Percentiles rank a stretch among this genome's conserved stretches.
Conservation (phyloP, 1,140 invertebrate genomes). For the Neocloeon triangulifer region DNA sequence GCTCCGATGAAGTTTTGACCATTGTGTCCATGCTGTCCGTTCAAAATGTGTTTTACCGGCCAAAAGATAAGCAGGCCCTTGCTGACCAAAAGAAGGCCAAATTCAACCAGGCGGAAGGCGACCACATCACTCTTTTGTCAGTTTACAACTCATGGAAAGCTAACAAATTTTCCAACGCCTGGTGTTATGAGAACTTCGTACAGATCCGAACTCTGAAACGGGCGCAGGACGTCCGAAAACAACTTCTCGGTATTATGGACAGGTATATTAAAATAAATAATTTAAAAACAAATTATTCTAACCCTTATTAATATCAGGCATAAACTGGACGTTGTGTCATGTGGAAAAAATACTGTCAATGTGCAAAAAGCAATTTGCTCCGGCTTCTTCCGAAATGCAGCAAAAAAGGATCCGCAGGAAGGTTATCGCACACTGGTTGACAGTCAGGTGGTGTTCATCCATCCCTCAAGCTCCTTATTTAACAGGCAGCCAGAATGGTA, state of each 20-base stretch:
- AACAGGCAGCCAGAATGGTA: slow-evolving; percentile 97
- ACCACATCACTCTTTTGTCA: slow-evolving; percentile 91
- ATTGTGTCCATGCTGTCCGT: slow-evolving; percentile 98
- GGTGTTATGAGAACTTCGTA: slow-evolving; percentile 99
- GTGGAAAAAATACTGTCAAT: slow-evolving; percentile 82
- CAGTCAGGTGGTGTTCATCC: slow-evolving; percentile 96
- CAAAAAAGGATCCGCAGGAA: slow-evolving; percentile 98
- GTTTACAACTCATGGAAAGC: slow-evolving; percentile 99
- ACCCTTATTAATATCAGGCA: slow-evolving; percentile 36
- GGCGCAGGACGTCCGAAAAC: slow-evolving; percentile 96
- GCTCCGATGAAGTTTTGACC: slow-evolving; percentile 94
- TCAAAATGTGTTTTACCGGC: slow-evolving; percentile 95
- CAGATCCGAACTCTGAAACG: slow-evolving; percentile 91
- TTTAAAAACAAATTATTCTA: too few species aligned
- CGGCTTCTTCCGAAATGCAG: slow-evolving; percentile 96
- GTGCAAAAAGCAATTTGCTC: slow-evolving; percentile 98
- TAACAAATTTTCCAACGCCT: slow-evolving; percentile 96
- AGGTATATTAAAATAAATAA: too few species aligned
- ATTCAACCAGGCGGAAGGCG: slow-evolving; percentile 96
- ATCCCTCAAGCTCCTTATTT: slow-evolving; percentile 93
- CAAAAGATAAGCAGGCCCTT: slow-evolving; percentile 90
- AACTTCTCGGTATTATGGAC: slow-evolving; percentile 95
- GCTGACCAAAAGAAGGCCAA: slow-evolving; percentile 99
- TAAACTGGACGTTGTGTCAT: slow-evolving; percentile 91
- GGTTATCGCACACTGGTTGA: slow-evolving; percentile 95